Evolutionary conservation across 2,797 vertebrate species (phyloP), one percentile per base, ranked within the genome.

Genomic region (Choloepus didactylus): DNA sequence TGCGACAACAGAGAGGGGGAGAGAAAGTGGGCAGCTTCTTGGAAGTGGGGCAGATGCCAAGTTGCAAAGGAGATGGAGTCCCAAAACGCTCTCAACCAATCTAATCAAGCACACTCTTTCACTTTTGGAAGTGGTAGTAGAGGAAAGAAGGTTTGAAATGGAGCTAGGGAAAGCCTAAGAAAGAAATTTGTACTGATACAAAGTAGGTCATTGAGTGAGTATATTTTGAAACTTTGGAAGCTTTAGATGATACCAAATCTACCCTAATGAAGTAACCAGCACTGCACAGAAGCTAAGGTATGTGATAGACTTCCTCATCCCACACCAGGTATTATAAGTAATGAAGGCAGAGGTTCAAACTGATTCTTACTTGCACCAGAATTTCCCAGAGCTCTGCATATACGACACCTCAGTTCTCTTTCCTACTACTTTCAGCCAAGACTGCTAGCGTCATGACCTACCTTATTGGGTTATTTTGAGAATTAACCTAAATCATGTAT

Each of bases 251-350:
- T 27, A 8, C 16, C 5, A 2, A 3, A 14, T 25, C 31, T 27
- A 6, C 12, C 27, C 6, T 0, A 1, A 19, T 16, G n/a, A 54
- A 72, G 79, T 6, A 0, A 14, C n/a, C 25, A 38, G 62, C 27
- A 18, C 21, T 0, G 16, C 44, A 1, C 11, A 14, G 23, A 51
- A 44, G 21, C 14, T 11, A 11, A 25, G 35, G 41, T 7, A 4
- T 2, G 23, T 0, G 0, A 3, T 18, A 1, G 6, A 12, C 2
- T 38, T 29, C 82, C 31, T 1, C 25, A 73, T 27, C 0, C 25
- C 27, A 12, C 0, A 0, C 5, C 16, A 11, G 2, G 12, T 54
- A 8, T 21, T 51, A 21, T 9, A 6, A 35, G 19, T 51, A 35
- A 72, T 51, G 35, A 62, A 76, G 76, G 9, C 0, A 6, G 38